A percentile compares a stretch with the other conserved stretches of the same genome.
Conservation (phyloP, 92 coral and sea anemone genomes). For the Galaxea fascicularis region DNA sequence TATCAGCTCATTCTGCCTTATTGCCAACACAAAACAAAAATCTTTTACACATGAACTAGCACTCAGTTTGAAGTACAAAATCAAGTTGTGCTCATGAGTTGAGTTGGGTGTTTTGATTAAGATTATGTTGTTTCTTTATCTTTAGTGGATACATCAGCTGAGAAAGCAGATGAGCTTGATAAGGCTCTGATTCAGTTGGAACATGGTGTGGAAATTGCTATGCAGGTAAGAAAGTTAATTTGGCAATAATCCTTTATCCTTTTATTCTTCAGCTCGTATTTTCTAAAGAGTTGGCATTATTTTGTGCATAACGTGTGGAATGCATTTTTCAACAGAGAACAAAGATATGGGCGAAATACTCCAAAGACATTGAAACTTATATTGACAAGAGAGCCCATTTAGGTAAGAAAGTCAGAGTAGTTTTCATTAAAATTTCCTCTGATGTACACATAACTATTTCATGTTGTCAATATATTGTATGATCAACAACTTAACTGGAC, state of each 20-base stretch:
- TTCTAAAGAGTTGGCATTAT: no score
- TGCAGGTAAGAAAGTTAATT: slow-evolving; percentile 63
- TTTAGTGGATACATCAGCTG: slow-evolving; percentile 80
- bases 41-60: no score
- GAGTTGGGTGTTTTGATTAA: no score
- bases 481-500: no score
- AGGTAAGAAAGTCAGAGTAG: slow-evolving; percentile 61
- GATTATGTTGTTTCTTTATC: neutral
- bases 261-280: no score
- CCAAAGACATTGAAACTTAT: slow-evolving; percentile 93
- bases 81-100: no score
- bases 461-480: no score
- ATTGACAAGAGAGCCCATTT: slow-evolving; percentile 94
- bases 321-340: slow-evolving; percentile 70
- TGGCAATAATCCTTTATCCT: no score
- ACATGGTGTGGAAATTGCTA: slow-evolving; percentile 88
- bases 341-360: slow-evolving; percentile 96
- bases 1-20: no score
- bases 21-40: no score
- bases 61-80: no score
- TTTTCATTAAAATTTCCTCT: neutral
- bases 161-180: slow-evolving; percentile 90
- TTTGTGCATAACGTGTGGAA: neutral
- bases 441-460: neutral
- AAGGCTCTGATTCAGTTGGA: slow-evolving; percentile 80